phyloP scores from a whole-genome alignment of 2,888 invertebrate genomes.

The Punctoribates punctum region DNA sequence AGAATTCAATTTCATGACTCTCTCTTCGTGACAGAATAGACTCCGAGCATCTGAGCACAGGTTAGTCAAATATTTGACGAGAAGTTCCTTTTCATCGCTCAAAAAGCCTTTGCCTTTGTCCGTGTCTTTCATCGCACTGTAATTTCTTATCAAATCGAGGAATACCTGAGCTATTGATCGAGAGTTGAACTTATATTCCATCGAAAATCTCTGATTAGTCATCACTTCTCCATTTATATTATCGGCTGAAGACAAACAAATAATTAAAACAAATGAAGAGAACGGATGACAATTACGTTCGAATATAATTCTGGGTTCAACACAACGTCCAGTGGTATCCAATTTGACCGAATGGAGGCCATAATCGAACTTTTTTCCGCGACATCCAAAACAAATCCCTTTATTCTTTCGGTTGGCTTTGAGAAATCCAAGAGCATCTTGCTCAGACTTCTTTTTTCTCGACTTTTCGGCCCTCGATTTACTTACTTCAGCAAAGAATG shows the following conservation, averaged over 20 bases:
- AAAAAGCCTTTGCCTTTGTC: neutral
- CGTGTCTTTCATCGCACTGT: neutral
- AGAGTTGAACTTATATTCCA: constrained; percentile 31
- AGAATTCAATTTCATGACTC: constrained; percentile 59
- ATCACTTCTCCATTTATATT: neutral
- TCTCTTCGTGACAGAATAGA: constrained; percentile 58
- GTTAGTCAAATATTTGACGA: constrained; percentile 52
- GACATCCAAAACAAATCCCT: constrained; percentile 37
- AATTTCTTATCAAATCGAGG: constrained; percentile 21
- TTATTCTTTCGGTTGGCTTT: neutral
- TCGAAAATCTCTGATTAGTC: constrained; percentile 15
- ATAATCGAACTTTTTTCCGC: constrained; percentile 35
- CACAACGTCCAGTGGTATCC: constrained; percentile 26
- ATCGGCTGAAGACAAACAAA: constrained; percentile 12
- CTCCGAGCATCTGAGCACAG: constrained; percentile 57
- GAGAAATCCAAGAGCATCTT: neutral
- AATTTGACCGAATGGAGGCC: constrained; percentile 36
- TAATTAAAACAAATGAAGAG: no score
- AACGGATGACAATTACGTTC: neutral
- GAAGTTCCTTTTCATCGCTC: constrained; percentile 27
- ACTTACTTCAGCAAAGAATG: constrained; percentile 48
- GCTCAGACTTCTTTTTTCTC: neutral
- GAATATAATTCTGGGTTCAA: constrained; percentile 37
- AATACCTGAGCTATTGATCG: constrained; percentile 4
- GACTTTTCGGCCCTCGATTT: neutral